A percentile compares a stretch with the other conserved stretches of the same genome.
Evolutionary conservation across 2,888 invertebrate species (phyloP).

Genomic region (Polia nebulosa): DNA sequence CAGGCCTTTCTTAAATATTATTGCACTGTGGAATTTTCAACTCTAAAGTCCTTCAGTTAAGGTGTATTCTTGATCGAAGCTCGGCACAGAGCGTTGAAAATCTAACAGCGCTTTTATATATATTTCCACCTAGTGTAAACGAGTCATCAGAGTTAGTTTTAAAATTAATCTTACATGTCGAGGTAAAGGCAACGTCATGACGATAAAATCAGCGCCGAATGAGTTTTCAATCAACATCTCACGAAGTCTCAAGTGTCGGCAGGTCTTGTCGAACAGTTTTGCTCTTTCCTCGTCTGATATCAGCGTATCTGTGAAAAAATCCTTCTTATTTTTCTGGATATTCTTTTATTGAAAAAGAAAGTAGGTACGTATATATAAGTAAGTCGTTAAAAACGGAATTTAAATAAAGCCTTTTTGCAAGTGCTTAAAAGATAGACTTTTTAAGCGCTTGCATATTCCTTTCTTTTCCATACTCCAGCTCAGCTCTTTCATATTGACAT

Average conservation of each 20-base stretch:
- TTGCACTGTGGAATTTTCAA: too few species aligned
- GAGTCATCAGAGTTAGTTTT: neutral
- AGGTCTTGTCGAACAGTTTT: slow-evolving; percentile 95
- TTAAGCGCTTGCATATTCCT: too few species aligned
- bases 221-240: slow-evolving; percentile 97
- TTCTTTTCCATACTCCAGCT: too few species aligned
- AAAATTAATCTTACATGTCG: slow-evolving; percentile 87
- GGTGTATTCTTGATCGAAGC: too few species aligned
- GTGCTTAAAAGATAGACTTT: neutral
- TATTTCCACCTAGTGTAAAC: too few species aligned
- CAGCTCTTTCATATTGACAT: neutral
- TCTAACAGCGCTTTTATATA: too few species aligned
- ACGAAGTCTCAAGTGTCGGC: slow-evolving; percentile 96
- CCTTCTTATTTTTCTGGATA: neutral
- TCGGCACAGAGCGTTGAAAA: too few species aligned
- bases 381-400: too few species aligned
- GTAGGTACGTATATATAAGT: too few species aligned
- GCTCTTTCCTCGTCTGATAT: slow-evolving; percentile 93
- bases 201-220: slow-evolving; percentile 95
- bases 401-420: too few species aligned
- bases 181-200: slow-evolving; percentile 98
- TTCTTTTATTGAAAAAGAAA: neutral
- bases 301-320: slow-evolving; percentile 88
- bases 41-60: too few species aligned
- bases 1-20: too few species aligned